These are phyloP conservation scores for Scalopus aquaticus DNA, from an alignment of 2,113 vertebrate species.

Conservation along the genomic window DNA sequence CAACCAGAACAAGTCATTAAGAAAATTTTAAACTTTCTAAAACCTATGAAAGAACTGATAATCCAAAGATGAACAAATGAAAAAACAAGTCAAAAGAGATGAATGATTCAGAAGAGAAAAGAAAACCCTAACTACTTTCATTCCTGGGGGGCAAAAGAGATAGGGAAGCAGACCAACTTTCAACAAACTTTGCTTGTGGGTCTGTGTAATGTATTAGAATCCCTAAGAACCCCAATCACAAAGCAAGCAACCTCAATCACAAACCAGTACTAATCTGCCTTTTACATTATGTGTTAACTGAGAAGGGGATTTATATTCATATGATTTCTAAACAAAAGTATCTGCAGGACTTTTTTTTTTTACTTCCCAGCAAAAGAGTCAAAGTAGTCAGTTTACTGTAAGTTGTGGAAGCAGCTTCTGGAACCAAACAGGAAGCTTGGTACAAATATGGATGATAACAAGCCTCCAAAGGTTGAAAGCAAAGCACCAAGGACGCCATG, in stretches of 20 bases:
- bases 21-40: neutral
- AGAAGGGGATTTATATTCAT: neutral
- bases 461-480: neutral
- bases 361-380: neutral
- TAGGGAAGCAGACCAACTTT: neutral
- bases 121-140: neutral
- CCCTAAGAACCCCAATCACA: neutral
- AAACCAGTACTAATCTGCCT: neutral
- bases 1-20: neutral
- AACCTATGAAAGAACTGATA: neutral
- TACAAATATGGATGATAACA: neutral
- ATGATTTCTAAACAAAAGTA: neutral
- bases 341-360: neutral
- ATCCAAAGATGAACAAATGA: slow-evolving; percentile 25
- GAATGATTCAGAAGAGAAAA: neutral
- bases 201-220: neutral
- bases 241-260: too few relatives aligned
- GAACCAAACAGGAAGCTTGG: neutral
- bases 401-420: neutral
- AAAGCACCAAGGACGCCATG: neutral
- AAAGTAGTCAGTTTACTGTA: neutral
- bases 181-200: neutral
- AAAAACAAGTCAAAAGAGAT: too few relatives aligned
- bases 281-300: neutral
- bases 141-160: neutral